A percentile compares a stretch with the other conserved stretches of the same genome.
Conservation (phyloP, 2,113 vertebrate species). For the Odobenus rosmarus region DNA sequence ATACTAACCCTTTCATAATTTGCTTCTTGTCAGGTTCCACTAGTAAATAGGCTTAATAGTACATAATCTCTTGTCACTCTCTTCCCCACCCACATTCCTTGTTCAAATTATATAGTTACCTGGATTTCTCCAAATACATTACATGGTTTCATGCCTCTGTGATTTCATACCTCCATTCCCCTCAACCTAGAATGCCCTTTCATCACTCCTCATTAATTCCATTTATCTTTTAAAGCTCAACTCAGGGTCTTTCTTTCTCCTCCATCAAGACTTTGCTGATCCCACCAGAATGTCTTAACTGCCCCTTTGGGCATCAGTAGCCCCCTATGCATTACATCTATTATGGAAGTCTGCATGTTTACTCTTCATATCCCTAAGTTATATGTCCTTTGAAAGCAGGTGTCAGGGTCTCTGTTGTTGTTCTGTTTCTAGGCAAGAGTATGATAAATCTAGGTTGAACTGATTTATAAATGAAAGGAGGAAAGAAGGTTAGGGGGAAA, state of each 20-base stretch:
- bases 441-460: background rate
- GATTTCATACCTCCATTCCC: background rate
- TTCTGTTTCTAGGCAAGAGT: background rate
- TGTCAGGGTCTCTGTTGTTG: background rate
- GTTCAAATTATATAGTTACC: background rate
- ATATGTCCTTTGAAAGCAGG: background rate
- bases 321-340: background rate
- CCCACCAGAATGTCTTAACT: background rate
- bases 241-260: background rate
- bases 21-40: background rate
- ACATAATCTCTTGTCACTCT: background rate
- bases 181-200: background rate
- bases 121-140: background rate
- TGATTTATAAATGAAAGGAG: background rate
- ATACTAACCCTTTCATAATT: background rate
- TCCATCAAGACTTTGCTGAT: background rate
- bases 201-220: background rate
- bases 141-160: background rate
- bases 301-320: background rate
- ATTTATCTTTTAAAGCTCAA: background rate
- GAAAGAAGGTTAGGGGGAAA: background rate
- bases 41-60: background rate
- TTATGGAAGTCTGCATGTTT: background rate
- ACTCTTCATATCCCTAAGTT: background rate
- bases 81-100: background rate